Evolutionary conservation across 2,113 vertebrate species (phyloP).

Genomic region (Anseranas semipalmata): DNA sequence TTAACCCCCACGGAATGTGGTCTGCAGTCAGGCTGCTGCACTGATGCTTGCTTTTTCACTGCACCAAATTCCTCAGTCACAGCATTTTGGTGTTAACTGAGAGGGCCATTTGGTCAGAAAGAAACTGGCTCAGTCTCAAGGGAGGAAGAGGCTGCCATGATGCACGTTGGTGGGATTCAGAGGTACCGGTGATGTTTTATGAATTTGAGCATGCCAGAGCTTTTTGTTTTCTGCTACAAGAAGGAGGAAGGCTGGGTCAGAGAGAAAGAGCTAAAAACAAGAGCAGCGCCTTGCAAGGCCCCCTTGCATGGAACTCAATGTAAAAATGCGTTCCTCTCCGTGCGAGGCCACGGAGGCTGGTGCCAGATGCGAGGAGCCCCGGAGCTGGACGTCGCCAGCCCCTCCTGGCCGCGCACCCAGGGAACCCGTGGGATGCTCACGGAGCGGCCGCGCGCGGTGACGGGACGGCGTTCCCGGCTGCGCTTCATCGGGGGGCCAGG

Average conservation of each 20-base stretch:
- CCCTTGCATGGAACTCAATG: fast-evolving
- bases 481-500: neutral
- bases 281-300: neutral
- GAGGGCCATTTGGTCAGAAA: neutral
- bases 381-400: neutral
- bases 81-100: neutral
- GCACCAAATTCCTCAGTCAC: neutral
- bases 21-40: neutral
- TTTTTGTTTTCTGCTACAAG: too few relatives aligned
- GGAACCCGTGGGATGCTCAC: neutral
- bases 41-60: neutral
- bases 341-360: neutral
- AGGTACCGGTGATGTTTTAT: neutral
- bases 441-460: fast-evolving
- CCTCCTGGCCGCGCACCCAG: fast-evolving
- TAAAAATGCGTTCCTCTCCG: neutral
- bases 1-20: neutral
- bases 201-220: neutral
- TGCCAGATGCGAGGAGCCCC: fast-evolving
- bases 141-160: too few relatives aligned
- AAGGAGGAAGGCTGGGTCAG: neutral
- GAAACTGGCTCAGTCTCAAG: neutral
- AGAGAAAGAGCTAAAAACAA: too few relatives aligned
- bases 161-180: neutral
- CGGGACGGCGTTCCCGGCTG: neutral